Base-by-base conservation (phyloP, 2,113 vertebrate species). In the Lanius ludovicianus region DNA sequence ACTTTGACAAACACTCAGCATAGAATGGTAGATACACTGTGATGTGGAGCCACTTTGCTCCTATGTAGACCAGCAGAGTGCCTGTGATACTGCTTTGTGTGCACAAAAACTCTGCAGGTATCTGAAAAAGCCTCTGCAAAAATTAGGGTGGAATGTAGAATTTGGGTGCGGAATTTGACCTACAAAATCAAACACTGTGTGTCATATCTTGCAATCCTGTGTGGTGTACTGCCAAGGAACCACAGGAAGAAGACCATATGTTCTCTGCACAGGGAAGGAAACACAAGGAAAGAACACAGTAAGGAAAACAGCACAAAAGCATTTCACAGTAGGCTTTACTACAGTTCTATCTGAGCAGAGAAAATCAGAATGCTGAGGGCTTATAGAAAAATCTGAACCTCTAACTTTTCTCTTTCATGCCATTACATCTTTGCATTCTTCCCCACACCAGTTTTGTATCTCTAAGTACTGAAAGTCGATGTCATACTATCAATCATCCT, bases 121-220 rank as follows among this genome's bases (percentile, higher is more conserved):
- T 30, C 60, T 84, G 50, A 63, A 84, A 95, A 55, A 87, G 15
- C 15, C 5, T 10, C 22, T 57, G 24, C 13, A 33, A 73, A 86
- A 79, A 82, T 6, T 1, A 78, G 3, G 30, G 18, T 33, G 59
- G 27, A 84, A 65, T 37, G 10, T 22, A 59, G 35, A 70, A 77
- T 49, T 4, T 42, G 22, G 12, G 3, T 63, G 42, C 39, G 52
- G 55, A 87, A 87, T 67, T 59, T 74, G 59, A 69, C 73, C 41
- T 35, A 47, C 2, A 70, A 55, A 62, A 87, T 46, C 2, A 1
- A 64, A 50, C 13, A 14, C 1, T 7, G 2, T 8, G 6, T 21
- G 31, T 13, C 2, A 0, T n/a, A 50, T n/a, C 47, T 67, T 52
- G 25, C 50, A 65, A 3, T 74, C 23, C 22, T 42, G 1, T 3